Evolutionary conservation across 2,888 invertebrate genomes (phyloP).

Genomic region (Aspidiotus rigidus): DNA sequence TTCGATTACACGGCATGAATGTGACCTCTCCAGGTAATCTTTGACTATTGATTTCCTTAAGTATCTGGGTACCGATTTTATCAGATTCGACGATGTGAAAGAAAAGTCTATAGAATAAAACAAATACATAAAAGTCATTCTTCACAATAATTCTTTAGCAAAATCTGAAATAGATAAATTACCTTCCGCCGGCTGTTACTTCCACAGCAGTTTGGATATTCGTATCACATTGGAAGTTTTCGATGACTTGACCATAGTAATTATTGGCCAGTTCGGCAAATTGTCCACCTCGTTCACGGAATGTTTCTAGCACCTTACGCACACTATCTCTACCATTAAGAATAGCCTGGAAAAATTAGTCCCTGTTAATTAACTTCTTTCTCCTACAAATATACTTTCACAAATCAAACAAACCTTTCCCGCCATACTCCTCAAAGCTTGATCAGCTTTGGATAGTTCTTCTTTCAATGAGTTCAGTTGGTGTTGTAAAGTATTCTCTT

Average conservation of each 20-base stretch:
- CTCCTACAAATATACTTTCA: too few relatives aligned
- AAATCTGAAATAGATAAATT: constrained; percentile 19
- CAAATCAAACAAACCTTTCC: constrained; percentile 56
- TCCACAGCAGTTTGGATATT: constrained; percentile 97
- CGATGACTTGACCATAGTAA: constrained; percentile 92
- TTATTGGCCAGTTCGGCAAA: constrained; percentile 66
- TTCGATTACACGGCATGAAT: constrained; percentile 94
- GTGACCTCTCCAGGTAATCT: constrained; percentile 96
- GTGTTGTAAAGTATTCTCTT: constrained; percentile 87
- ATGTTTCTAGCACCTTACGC: constrained; percentile 82
- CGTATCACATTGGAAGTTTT: constrained; percentile 93
- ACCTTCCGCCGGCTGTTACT: constrained; percentile 60
- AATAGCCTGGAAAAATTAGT: constrained; percentile 56
- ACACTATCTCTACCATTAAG: constrained; percentile 95
- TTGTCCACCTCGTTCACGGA: constrained; percentile 64
- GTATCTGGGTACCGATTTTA: constrained; percentile 88
- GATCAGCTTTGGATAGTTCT: constrained; percentile 92
- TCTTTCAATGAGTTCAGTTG: constrained; percentile 84
- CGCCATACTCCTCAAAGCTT: constrained; percentile 91
- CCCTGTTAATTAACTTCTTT: too few relatives aligned
- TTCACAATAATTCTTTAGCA: too few relatives aligned
- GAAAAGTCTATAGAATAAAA: constrained; percentile 60
- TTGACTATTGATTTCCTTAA: constrained; percentile 96
- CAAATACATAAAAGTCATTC: too few relatives aligned
- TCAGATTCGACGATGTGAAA: constrained; percentile 98